Evolutionary conservation across 2,888 invertebrate genomes (phyloP), one percentile per base, ranked within the genome.

Genomic region (Pecten maximus): DNA sequence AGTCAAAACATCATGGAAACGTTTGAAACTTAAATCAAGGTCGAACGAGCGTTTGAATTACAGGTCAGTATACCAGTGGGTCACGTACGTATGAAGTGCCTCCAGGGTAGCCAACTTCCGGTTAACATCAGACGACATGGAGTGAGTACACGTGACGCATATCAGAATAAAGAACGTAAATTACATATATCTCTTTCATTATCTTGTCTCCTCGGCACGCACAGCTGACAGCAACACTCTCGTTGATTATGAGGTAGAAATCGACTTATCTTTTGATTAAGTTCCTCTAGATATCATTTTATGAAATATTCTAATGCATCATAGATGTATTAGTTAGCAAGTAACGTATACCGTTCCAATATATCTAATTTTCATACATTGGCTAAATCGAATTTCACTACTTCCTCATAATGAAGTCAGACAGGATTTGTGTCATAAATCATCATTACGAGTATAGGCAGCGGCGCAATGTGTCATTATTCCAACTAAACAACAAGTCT

Each of bases 21-120:
- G 74, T 74, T 74, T 74, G 74, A 74, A 74, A 74, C 35, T 74
- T 74, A 74, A 28, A 74, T 74, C 74, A 23, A 74, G 74, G 74
- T 74, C 74, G 35, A 8, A 74, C 28, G 74, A 74, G 6, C 74
- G 74, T 74, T 74, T 74, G 74, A 74, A 74, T 74, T 74, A 74
- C 23, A 74, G 74, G 74, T 74, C 74, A 74, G 74, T 74, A 28
- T 35, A 35, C 74, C 74, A 74, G 74, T 74, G 35, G 74, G 74
- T 74, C 74, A 74, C 74, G 74, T 74, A 74, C 74, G 74, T 35
- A 74, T 23, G 35, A 74, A 74, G 10, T 74, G 74, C 74, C 74
- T 74, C 35, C 15, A 74, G 74, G 74, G 35, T 74, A 74, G 74
- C 74, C 6, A 35, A 74, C 74, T 74, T 74, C 74, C 74, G 74